Percentiles rank a stretch among this genome's conserved stretches.
Evolutionary conservation across 2,888 invertebrate species (phyloP).

Genomic region (Dioctria rufipes): DNA sequence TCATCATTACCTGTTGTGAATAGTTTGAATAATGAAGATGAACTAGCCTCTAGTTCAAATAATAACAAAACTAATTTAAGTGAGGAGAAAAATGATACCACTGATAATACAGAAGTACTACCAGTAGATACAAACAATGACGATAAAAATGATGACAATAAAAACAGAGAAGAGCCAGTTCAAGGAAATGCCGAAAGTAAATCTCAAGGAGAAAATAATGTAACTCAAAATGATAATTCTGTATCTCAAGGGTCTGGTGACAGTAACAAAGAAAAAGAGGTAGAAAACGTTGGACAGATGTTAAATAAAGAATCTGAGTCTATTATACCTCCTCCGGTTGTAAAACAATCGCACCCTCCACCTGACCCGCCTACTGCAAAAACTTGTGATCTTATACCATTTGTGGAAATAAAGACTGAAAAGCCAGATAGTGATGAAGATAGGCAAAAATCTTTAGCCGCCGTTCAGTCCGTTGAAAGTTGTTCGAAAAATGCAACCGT

Average conservation of each 20-base stretch:
- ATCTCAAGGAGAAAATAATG: background rate
- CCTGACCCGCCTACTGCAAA: background rate
- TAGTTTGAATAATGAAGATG: conserved; percentile 10
- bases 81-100: background rate
- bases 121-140: background rate
- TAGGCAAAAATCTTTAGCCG: background rate
- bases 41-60: background rate
- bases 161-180: background rate
- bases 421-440: conserved; percentile 56
- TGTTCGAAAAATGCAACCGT: conserved; percentile 28
- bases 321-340: background rate
- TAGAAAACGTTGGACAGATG: background rate
- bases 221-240: background rate
- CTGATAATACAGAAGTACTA: background rate
- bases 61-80: conserved; percentile 1
- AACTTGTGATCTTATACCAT: conserved; percentile 57
- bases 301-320: background rate
- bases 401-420: conserved; percentile 61
- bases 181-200: background rate
- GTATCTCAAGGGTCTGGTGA: background rate
- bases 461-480: background rate
- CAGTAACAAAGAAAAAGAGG: background rate
- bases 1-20: background rate
- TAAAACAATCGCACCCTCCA: background rate
- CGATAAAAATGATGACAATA: background rate